Evolutionary conservation across 2,113 vertebrate genomes (phyloP), one percentile per base, ranked within the genome.

Genomic region (Phalacrocorax aristotelis): DNA sequence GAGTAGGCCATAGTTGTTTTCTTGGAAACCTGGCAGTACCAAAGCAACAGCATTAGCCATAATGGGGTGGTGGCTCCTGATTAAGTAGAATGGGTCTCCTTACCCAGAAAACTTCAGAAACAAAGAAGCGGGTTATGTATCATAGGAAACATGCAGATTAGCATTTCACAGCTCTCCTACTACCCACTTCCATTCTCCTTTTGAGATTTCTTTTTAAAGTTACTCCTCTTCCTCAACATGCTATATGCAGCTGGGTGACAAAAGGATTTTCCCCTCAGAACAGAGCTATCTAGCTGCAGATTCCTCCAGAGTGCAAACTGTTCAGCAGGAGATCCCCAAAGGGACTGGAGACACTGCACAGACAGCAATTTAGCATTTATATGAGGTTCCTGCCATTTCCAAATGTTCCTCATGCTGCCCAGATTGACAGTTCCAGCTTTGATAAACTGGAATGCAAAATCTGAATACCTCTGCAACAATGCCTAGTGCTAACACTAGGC

Each of bases 111-210:
- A 62, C 9, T 66, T 78, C 8, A 40, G 65, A 83, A 86, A 55
- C 15, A 77, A 82, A 58, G 11, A 54, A 16, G 12, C 1, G 0
- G 9, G 20, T 48, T 27, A 23, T 0, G 0, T 30, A 38, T 7
- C 3, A 64, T 4, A 51, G 16, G 19, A 52, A 83, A 82, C 0
- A 0, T 21, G 21, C 20, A 65, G 27, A 64, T 36, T 25, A 82
- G 22, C 34, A 34, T 66, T 62, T 22, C 71, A 15, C 15, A 57
- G 30, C 72, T 66, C 42, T 62, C 14, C 15, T 42, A 16, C 8
- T 32, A 68, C 4, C 5, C 10, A 21, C 14, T 76, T 79, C n/a
- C 22, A 42, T 38, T 21, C 4, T 23, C 15, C 13, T 38, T 29
- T 13, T 8, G 18, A 62, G 51, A 68, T 18, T 49, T 76, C 34